Conservation (phyloP, 2,888 invertebrate genomes). For the Diachrysia chrysitis region DNA sequence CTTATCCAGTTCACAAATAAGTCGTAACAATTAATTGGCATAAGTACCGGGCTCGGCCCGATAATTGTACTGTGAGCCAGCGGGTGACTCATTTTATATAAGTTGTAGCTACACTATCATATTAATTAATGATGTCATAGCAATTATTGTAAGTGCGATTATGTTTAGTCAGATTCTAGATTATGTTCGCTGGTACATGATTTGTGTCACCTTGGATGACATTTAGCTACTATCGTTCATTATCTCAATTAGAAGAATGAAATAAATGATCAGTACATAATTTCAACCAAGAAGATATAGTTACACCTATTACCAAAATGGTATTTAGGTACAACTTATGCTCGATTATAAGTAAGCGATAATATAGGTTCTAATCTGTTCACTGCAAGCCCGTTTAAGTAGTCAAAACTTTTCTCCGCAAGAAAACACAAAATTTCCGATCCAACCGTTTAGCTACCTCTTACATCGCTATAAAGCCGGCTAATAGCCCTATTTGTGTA, state of each 20-base stretch:
- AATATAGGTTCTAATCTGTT: no score
- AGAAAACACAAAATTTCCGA: background rate
- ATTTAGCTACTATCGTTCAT: background rate
- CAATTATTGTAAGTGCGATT: constrained; percentile 55
- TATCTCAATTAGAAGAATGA: no score
- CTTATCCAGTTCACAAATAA: constrained; percentile 66
- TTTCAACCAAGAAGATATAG: no score
- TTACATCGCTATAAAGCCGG: constrained; percentile 4
- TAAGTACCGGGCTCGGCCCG: constrained; percentile 80
- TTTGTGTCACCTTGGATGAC: background rate
- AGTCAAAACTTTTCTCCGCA: background rate
- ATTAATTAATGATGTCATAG: constrained; percentile 60
- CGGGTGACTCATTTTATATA: constrained; percentile 65
- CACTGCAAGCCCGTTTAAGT: background rate
- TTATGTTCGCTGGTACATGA: constrained; percentile 22
- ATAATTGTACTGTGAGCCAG: constrained; percentile 78
- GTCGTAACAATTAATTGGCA: constrained; percentile 83
- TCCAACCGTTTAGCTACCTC: constrained; percentile 5
- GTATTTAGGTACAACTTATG: no score
- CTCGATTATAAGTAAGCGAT: no score
- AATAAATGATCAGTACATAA: no score
- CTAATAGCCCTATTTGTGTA: constrained; percentile 8
- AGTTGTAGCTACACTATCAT: constrained; percentile 48
- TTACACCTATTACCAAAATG: no score
- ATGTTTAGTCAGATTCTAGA: constrained; percentile 56